A percentile compares a stretch with the other conserved stretches of the same genome.
phyloP scores from a whole-genome alignment of 2,888 invertebrate species.

The Nomada ferruginata region DNA sequence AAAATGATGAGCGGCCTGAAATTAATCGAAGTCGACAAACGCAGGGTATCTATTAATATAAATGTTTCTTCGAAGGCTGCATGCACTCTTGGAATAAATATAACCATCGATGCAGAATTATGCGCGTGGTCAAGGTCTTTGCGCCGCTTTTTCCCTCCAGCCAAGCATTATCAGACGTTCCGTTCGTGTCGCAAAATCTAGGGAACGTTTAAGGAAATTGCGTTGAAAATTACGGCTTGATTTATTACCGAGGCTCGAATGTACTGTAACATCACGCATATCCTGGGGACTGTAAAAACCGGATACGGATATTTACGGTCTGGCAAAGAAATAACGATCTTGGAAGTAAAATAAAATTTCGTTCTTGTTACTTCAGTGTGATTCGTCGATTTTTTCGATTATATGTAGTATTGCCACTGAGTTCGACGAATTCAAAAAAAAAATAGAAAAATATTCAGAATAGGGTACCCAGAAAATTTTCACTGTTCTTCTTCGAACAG shows the following conservation, averaged over 20 bases:
- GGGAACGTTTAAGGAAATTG: constrained; percentile 27
- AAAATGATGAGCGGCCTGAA: constrained; percentile 39
- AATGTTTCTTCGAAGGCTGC: constrained; percentile 45
- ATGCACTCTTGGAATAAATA: constrained; percentile 58
- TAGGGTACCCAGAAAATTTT: no score
- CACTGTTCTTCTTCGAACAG: no score
- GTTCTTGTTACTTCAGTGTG: no score
- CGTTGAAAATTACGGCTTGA: constrained; percentile 18
- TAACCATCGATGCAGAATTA: constrained; percentile 43
- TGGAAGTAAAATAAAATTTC: constrained; percentile 3
- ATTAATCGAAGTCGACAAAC: constrained; percentile 56
- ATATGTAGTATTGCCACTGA: no score
- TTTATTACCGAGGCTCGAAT: background rate
- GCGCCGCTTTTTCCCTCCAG: background rate
- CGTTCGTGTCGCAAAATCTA: background rate
- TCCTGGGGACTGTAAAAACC: constrained; percentile 49
- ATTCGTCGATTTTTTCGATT: no score
- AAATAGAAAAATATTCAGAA: no score
- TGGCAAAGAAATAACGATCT: constrained; percentile 5
- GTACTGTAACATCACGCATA: constrained; percentile 58
- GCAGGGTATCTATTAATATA: constrained; percentile 48
- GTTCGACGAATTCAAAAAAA: no score
- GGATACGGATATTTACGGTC: constrained; percentile 56
- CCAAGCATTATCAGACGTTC: constrained; percentile 16
- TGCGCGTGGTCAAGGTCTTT: constrained; percentile 58